Evolutionary conservation across 2,113 vertebrate species (phyloP), one percentile per base, ranked within the genome.

Genomic region (Lipophrys pholis): DNA sequence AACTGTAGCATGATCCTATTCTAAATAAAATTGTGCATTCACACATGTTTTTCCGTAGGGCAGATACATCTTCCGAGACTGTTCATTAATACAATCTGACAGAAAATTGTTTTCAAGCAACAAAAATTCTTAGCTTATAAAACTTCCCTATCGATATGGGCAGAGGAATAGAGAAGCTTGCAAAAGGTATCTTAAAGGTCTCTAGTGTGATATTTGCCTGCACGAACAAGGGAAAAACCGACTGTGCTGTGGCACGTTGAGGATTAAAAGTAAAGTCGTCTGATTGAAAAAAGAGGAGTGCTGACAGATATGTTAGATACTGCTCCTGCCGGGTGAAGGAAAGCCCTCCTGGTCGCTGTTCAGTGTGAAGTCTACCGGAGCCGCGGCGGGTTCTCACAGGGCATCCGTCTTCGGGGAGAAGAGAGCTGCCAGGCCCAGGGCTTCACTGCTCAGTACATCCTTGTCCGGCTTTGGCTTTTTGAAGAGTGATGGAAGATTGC

Each of bases 401-500:
- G 66, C 9, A 3, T 90, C 69, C 6, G 63, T 75, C 51, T 84
- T 73, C 0, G 91, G 82, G 8, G 75, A 45, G 84, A 99, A 99
- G 62, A 99, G 95, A 3, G 90, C 83, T 35, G 85, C 90, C 77
- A 99, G 92, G 39, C 91, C 89, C 16, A 82, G 38, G 8, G 89
- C 80, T 46, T 95, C 94, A 36, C 51, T 93, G 62, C 93, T 92
- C 86, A 93, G 46, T 52, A 93, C 48, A n/a, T 98, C 96, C 72
- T 94, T 95, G 61, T 94, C 92, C 35, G 93, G 92, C 88, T 97
- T 97, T 41, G 90, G 87, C 79, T 95, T 97, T 91, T 99, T 98
- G 88, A 97, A 99, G 80, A 99, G 96, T 10, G 96, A 95, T 1
- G 97, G 98, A 76, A 99, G 96, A 89, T 99, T 99, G 86, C 95